Conservation (phyloP, 30 jellyfish, hydroid and myxozoan genomes). For the Chironex yamaguchii region DNA sequence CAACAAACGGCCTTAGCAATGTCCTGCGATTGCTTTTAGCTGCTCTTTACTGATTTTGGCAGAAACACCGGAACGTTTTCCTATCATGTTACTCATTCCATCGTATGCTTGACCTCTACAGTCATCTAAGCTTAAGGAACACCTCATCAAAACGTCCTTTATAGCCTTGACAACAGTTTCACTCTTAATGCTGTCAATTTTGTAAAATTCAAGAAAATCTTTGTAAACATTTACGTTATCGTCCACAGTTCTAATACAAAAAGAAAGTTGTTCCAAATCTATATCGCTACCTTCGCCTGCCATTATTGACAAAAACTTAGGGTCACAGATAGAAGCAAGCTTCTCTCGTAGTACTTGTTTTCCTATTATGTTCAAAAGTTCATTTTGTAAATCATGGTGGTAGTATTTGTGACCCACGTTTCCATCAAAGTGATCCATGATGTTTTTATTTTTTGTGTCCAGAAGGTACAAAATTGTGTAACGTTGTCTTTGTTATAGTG, state of each 20-base stretch:
- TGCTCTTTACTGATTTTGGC: background rate
- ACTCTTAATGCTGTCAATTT: background rate
- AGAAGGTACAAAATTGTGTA: constrained; percentile 43
- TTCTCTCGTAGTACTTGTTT: constrained; percentile 34
- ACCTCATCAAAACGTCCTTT: background rate
- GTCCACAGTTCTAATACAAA: background rate
- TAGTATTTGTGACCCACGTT: constrained; percentile 15
- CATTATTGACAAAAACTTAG: constrained; percentile 42
- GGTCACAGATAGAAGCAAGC: constrained; percentile 19
- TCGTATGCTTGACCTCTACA: background rate
- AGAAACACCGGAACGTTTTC: background rate
- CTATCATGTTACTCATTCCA: background rate
- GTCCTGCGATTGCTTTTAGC: background rate
- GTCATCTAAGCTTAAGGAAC: background rate
- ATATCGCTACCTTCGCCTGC: constrained; percentile 80
- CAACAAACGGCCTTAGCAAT: background rate
- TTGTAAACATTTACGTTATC: background rate
- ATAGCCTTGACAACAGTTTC: background rate
- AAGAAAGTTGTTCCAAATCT: constrained; percentile 6
- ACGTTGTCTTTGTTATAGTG: no score
- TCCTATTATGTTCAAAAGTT: constrained; percentile 59
- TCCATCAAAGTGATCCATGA: background rate
- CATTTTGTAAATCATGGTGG: constrained; percentile 74
- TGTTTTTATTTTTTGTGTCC: background rate
- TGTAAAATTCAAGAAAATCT: background rate